These are phyloP conservation scores for Drosophila conformis DNA, from an alignment of 2,888 invertebrate genomes.

Conservation along the genomic window DNA sequence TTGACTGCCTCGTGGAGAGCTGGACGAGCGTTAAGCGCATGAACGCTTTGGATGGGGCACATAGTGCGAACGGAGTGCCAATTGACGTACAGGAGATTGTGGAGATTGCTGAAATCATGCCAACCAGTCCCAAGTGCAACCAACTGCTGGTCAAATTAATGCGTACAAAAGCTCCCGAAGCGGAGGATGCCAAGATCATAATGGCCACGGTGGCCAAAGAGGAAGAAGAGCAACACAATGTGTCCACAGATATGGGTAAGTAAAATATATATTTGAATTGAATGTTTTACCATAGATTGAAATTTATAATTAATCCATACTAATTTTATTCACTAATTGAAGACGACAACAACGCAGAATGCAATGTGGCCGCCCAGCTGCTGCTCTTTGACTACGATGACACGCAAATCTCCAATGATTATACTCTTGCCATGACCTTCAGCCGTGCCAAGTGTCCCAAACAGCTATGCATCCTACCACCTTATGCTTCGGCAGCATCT, in stretches of 20 bases:
- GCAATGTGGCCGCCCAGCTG: conserved; percentile 79
- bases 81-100: conserved; percentile 66
- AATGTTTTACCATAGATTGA: background rate
- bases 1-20: conserved; percentile 80
- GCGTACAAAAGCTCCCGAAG: conserved; percentile 69
- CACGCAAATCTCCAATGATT: conserved; percentile 78
- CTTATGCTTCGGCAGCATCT: conserved; percentile 35
- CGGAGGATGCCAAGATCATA: conserved; percentile 73
- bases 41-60: conserved; percentile 69
- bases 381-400: conserved; percentile 79
- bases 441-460: conserved; percentile 88
- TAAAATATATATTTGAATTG: background rate
- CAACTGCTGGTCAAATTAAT: conserved; percentile 87
- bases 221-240: conserved; percentile 60
- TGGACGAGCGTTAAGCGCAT: conserved; percentile 81
- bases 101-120: conserved; percentile 87
- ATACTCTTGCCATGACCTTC: conserved; percentile 86
- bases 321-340: conserved; percentile 4
- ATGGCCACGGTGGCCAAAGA: conserved; percentile 79
- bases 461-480: conserved; percentile 89
- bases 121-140: conserved; percentile 88
- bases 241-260: conserved; percentile 61
- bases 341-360: conserved; percentile 67
- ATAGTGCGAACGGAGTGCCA: conserved; percentile 41
- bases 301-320: background rate